Conservation (phyloP, 1,140 invertebrate genomes). For the Pogonomyrmex barbatus region DNA sequence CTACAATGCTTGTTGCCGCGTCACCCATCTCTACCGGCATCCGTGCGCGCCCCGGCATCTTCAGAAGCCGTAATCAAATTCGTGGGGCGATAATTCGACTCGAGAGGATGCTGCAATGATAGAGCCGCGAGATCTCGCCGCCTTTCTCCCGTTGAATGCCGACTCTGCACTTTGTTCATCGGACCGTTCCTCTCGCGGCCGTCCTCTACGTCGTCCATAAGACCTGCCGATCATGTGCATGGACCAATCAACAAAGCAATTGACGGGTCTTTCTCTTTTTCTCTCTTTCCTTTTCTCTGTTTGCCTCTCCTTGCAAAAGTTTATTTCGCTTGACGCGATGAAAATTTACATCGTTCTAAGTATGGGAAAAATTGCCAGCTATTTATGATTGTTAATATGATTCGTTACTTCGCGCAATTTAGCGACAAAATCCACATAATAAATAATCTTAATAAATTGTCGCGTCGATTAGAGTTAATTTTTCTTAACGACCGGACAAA, state of each 20-base stretch:
- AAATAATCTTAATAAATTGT: slow-evolving; percentile 28
- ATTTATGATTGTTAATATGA: not conserved
- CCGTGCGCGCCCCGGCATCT: slow-evolving; percentile 69
- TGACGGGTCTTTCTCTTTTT: slow-evolving; percentile 51
- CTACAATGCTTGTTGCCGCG: slow-evolving; percentile 77
- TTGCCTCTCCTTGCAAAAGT: slow-evolving; percentile 9
- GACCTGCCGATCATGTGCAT: slow-evolving; percentile 55
- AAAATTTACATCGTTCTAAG: slow-evolving; percentile 31
- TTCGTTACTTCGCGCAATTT: not conserved
- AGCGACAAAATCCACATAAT: not conserved
- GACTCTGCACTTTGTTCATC: slow-evolving; percentile 56
- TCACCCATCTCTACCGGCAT: slow-evolving; percentile 75
- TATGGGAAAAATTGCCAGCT: not conserved
- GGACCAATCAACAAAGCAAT: slow-evolving; percentile 64
- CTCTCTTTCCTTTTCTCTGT: not conserved
- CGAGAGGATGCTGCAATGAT: slow-evolving; percentile 60
- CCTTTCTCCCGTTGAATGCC: slow-evolving; percentile 59
- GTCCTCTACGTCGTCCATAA: slow-evolving; percentile 30
- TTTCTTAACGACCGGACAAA: not conserved
- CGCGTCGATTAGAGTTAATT: slow-evolving; percentile 4
- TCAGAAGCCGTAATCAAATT: slow-evolving; percentile 78
- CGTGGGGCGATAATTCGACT: slow-evolving; percentile 72
- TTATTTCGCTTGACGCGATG: slow-evolving; percentile 26
- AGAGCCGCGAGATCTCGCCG: slow-evolving; percentile 54
- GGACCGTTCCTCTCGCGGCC: not conserved